Percentiles rank a stretch among this genome's conserved stretches.
phyloP scores from a whole-genome alignment of 2,797 vertebrate genomes.

The Triplophysa bombifrons region DNA sequence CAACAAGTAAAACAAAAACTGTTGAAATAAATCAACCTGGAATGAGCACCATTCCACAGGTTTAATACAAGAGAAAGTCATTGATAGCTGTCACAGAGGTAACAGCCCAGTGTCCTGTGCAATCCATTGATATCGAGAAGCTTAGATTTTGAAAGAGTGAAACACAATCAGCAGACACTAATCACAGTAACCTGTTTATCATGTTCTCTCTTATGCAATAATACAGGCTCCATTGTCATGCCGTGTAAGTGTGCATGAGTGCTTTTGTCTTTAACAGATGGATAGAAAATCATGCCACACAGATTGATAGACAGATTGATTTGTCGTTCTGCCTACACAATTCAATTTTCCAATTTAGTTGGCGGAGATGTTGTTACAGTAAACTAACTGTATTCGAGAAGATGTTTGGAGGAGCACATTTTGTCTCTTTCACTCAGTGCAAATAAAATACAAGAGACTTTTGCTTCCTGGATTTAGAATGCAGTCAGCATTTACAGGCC shows the following conservation, averaged over 20 bases:
- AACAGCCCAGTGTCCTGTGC: constrained; percentile 17
- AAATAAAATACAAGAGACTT: neutral
- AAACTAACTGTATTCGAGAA: neutral
- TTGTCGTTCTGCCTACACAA: constrained; percentile 12
- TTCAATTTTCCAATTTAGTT: constrained; percentile 21
- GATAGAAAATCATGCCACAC: constrained; percentile 15
- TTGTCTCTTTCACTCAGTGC: neutral
- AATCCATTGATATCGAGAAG: constrained; percentile 13
- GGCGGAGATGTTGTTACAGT: constrained; percentile 12
- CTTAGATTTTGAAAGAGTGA: constrained; percentile 68
- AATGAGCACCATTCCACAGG: neutral
- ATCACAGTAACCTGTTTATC: constrained; percentile 39
- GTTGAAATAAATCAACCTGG: neutral
- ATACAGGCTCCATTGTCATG: constrained; percentile 15
- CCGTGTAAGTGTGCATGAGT: constrained; percentile 1
- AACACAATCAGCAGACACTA: constrained; percentile 68
- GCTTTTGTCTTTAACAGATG: constrained; percentile 16
- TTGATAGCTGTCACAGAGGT: constrained; percentile 12
- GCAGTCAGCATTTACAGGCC: constrained; percentile 19
- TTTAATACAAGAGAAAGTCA: neutral
- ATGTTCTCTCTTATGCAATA: constrained; percentile 20
- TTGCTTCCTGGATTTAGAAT: constrained; percentile 25
- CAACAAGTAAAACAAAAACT: neutral
- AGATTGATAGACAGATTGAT: neutral
- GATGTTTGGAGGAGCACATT: constrained; percentile 19